These are phyloP conservation scores for Heliconius eleuchia DNA, from an alignment of 1,140 invertebrate species.

Conservation along the genomic window DNA sequence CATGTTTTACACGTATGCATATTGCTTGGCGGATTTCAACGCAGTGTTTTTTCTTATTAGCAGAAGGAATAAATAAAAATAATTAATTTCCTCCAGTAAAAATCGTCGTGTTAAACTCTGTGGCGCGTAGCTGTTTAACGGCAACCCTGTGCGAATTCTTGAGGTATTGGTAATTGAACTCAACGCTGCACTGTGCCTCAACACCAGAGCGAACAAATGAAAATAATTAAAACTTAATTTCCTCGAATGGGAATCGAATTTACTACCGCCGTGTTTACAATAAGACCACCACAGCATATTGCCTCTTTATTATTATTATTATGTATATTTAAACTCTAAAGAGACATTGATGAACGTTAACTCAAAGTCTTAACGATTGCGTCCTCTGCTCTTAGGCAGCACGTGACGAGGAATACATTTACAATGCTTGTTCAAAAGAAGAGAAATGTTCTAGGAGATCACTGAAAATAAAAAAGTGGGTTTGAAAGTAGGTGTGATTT, in stretches of 20 bases:
- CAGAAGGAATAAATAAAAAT: too few relatives aligned
- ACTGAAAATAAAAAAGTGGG: neutral
- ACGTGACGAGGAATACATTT: slow-evolving; percentile 2
- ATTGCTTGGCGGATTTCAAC: too few relatives aligned
- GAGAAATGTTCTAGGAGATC: neutral
- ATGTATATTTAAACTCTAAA: neutral
- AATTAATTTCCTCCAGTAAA: too few relatives aligned
- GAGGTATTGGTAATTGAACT: too few relatives aligned
- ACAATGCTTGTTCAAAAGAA: neutral
- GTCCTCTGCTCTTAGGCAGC: neutral
- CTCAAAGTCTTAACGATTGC: neutral
- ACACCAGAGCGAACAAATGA: too few relatives aligned
- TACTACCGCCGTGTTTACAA: neutral
- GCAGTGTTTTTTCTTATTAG: too few relatives aligned
- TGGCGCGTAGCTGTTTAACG: too few relatives aligned
- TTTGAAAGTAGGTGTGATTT: neutral
- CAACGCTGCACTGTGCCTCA: too few relatives aligned
- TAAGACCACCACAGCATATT: neutral
- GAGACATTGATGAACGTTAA: neutral
- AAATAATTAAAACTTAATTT: too few relatives aligned
- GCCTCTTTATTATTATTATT: neutral
- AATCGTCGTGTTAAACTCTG: too few relatives aligned
- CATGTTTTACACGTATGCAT: too few relatives aligned
- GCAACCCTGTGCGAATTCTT: too few relatives aligned
- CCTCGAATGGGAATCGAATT: neutral